Base-by-base conservation (phyloP, 35 echinoderm and acorn worm genomes). In the Ophiothrix spiculata region DNA sequence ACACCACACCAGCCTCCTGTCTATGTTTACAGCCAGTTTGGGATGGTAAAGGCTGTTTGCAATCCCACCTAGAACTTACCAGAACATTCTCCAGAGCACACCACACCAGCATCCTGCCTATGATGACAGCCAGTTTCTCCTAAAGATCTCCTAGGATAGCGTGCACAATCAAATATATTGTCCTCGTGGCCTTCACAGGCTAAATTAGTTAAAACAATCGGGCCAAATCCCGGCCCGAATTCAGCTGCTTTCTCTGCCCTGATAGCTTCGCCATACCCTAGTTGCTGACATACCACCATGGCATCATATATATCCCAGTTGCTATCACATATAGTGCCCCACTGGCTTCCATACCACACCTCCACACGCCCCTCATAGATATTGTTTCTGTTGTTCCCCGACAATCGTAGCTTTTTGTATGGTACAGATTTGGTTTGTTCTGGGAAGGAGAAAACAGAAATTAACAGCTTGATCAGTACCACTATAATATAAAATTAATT, bases 321-420 rank as follows among this genome's bases (percentile, higher is more conserved):
- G 38, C 75, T 38, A 35, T 85, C 83, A 85, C 83, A 85, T 25
- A 85, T 36, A 21, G 60, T 85, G 15, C 83, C 83, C 83, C 83
- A 85, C n/a, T n/a, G 23, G 60, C 8, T 28, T 69, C 60, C 60
- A n/a, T n/a, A n/a, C n/a, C n/a, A n/a, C n/a, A n/a, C n/a, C 19
- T 49, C 42, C 19, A 49, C 42, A 49, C 42, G 42, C 6, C 42
- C 42, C 19, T 49, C 42, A 49, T 49, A 49, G 6, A 49, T 49
- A 19, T 19, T 49, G 19, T 19, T 49, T 6, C 19, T 6, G 6
- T 49, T 49, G 6, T 19, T 49, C 19, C 42, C 42, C 19, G 42
- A 6, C 6, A 49, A 19, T n/a, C n/a, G n/a, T n/a, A n/a, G n/a
- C n/a, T n/a, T n/a, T n/a, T n/a, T n/a, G n/a, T n/a, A n/a, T n/a